Conservation (phyloP, 37 sponge, comb jelly and placozoan species). For the Ephydatia muelleri region DNA sequence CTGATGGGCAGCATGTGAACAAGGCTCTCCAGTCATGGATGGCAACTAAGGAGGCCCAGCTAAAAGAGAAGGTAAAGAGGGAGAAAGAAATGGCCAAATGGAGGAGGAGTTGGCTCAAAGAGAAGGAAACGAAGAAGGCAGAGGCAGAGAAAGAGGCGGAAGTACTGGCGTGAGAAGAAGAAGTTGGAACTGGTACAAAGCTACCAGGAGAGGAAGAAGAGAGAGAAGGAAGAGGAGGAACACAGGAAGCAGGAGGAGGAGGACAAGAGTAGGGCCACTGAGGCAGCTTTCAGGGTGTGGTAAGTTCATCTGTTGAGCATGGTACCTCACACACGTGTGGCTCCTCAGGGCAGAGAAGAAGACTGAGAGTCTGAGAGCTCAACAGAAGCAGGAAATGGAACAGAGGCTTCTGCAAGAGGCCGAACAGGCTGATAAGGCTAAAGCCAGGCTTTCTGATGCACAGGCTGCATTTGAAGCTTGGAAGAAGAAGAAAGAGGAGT, state of each 20-base stretch:
- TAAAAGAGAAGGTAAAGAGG: constrained; percentile 20
- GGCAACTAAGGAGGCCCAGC: constrained; percentile 2
- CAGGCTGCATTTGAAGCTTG: constrained; percentile 48
- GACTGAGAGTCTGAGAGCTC: constrained; percentile 14
- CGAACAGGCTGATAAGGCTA: background rate
- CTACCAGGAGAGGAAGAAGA: constrained; percentile 12
- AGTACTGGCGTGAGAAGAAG: constrained; percentile 8
- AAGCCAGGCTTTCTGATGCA: constrained; percentile 5
- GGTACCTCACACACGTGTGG: background rate
- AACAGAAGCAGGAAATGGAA: background rate
- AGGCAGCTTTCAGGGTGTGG: constrained; percentile 26
- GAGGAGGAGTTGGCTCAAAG: constrained; percentile 4
- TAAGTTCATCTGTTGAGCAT: background rate
- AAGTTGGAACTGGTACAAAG: constrained; percentile 4
- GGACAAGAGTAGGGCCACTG: background rate
- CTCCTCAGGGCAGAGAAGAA: constrained; percentile 26
- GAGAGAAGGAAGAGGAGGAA: constrained; percentile 17
- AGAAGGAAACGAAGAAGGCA: constrained; percentile 2
- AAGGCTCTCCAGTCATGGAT: constrained; percentile 27
- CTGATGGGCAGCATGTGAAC: background rate
- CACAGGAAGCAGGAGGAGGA: constrained; percentile 5
- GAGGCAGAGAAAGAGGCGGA: background rate
- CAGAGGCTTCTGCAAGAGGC: constrained; percentile 1
- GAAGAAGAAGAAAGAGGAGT: constrained; percentile 40
- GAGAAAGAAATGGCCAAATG: constrained; percentile 10